Conservation (phyloP, 2,113 vertebrate species). For the Bambusicola thoracicus region DNA sequence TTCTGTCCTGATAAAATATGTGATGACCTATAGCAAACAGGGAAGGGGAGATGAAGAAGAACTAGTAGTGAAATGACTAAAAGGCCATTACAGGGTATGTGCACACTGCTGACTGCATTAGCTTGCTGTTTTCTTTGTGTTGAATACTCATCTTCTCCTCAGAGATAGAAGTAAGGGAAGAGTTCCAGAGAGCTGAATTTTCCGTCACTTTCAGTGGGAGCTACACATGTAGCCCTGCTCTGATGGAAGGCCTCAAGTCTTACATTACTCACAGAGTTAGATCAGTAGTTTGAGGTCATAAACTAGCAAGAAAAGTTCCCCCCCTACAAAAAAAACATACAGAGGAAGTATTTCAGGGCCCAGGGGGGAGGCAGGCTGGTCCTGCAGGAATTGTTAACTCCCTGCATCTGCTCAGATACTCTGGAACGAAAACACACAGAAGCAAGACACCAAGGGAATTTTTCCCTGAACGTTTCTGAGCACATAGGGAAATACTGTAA, state of each 20-base stretch:
- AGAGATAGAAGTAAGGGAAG: not conserved
- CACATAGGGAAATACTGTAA: not conserved
- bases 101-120: not conserved
- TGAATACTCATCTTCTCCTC: not conserved
- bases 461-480: not conserved
- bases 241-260: not conserved
- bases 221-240: not conserved
- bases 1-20: not conserved
- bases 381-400: conserved; percentile 11
- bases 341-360: not conserved
- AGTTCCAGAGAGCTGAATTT: not conserved
- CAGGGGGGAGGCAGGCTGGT: not conserved
- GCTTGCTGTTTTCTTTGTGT: not conserved
- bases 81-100: not conserved
- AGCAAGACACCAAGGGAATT: not conserved
- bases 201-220: not conserved
- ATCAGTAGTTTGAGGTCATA: not conserved
- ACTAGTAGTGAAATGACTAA: not conserved
- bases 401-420: not conserved
- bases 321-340: not conserved
- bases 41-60: not conserved
- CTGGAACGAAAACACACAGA: not conserved
- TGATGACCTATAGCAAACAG: not conserved
- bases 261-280: not conserved
- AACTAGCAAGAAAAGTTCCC: not conserved